Percentiles rank a stretch among this genome's conserved stretches.
Evolutionary conservation across 1,140 invertebrate genomes (phyloP).

Genomic region (Vanessa atalanta): DNA sequence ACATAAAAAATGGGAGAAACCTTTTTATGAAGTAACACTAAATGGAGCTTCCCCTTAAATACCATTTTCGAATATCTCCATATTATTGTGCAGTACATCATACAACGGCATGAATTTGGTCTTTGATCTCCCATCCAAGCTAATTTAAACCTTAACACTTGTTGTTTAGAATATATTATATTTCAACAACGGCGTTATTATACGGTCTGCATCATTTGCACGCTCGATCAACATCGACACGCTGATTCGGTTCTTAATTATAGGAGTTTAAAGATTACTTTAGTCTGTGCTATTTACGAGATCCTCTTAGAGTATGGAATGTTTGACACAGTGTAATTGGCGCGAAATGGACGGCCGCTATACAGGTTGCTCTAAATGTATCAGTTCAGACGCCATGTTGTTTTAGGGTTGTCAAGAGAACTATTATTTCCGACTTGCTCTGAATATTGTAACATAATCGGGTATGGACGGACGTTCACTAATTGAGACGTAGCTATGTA

Average conservation of each 20-base stretch:
- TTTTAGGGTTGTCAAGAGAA: slow-evolving; percentile 31
- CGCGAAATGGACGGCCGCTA: slow-evolving; percentile 54
- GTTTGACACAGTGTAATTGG: slow-evolving; percentile 57
- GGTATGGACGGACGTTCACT: slow-evolving; percentile 2
- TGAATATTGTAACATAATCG: slow-evolving; percentile 15
- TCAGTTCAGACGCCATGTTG: slow-evolving; percentile 31
- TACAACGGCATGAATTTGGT: slow-evolving; percentile 47
- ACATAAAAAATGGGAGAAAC: not conserved
- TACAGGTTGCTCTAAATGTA: slow-evolving; percentile 49
- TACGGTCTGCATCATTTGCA: slow-evolving; percentile 52
- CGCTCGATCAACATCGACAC: slow-evolving; percentile 24
- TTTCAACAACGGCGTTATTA: slow-evolving; percentile 29
- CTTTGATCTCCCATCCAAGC: slow-evolving; percentile 61
- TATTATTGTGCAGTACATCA: slow-evolving; percentile 69
- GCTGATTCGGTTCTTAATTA: slow-evolving; percentile 38
- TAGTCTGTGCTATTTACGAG: slow-evolving; percentile 21
- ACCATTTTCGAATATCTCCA: slow-evolving; percentile 61
- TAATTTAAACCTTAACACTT: slow-evolving; percentile 32
- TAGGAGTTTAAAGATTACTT: slow-evolving; percentile 38
- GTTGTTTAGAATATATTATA: not conserved
- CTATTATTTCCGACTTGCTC: slow-evolving; percentile 27
- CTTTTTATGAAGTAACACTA: slow-evolving; percentile 4
- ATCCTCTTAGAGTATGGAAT: slow-evolving; percentile 32
- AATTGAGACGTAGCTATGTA: slow-evolving; percentile 16
- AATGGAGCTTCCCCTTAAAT: slow-evolving; percentile 52